Evolutionary conservation across 2,113 vertebrate species (phyloP).

Genomic region (Carassius gibelio): DNA sequence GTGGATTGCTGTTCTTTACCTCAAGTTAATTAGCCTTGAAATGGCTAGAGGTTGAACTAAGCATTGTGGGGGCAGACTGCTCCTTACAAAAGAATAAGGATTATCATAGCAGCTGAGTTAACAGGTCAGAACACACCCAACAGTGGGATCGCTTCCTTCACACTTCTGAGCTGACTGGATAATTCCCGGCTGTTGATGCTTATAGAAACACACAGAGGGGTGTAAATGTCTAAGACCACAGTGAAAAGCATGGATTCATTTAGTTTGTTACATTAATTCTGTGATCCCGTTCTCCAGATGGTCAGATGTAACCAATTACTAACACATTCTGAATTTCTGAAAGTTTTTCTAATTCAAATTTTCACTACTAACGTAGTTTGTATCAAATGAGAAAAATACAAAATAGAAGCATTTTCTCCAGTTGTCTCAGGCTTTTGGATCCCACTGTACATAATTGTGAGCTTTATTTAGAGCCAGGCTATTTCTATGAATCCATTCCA

Average conservation of each 20-base stretch:
- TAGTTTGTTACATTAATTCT: neutral
- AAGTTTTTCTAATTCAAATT: neutral
- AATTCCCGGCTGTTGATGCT: neutral
- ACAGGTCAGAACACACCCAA: conserved; percentile 16
- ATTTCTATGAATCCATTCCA: neutral
- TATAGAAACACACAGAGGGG: neutral
- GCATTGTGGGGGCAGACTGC: neutral
- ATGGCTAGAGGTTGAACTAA: conserved; percentile 10
- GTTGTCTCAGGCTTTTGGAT: neutral
- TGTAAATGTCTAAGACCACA: neutral
- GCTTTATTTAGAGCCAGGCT: neutral
- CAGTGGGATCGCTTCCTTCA: neutral
- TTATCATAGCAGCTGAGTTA: conserved; percentile 1
- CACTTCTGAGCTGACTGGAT: neutral
- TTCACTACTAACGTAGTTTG: neutral
- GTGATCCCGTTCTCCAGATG: neutral
- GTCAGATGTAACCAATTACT: neutral
- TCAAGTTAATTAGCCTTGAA: conserved; percentile 38
- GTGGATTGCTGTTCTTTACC: neutral
- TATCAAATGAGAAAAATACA: neutral
- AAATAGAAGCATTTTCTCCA: neutral
- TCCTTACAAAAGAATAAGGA: conserved; percentile 4
- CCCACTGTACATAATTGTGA: neutral
- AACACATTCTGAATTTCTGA: neutral
- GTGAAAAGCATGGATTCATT: neutral